phyloP scores from a whole-genome alignment of 2,888 invertebrate genomes.

The Amblyjoppa proteus region DNA sequence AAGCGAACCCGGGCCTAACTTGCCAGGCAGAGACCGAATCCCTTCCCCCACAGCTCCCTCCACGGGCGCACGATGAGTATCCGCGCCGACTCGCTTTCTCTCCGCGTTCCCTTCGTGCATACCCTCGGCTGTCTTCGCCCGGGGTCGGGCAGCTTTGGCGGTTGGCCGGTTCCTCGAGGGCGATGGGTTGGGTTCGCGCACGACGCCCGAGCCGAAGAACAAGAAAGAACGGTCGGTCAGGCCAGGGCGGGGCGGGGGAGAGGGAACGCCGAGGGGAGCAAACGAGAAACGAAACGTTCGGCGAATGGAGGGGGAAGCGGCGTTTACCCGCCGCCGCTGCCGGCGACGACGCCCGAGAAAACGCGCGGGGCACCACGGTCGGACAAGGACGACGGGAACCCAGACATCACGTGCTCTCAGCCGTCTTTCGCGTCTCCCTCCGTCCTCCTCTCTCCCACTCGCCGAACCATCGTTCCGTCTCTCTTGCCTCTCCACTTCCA shows the following conservation, averaged over 20 bases:
- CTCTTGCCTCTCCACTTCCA: constrained; percentile 4
- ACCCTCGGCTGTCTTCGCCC: not conserved
- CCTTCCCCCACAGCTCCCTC: not conserved
- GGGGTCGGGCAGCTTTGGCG: constrained; percentile 41
- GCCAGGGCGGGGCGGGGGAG: not conserved
- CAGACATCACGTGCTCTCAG: constrained; percentile 79
- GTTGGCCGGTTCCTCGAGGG: constrained; percentile 64
- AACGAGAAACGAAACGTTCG: constrained; percentile 22
- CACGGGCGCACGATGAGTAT: constrained; percentile 2
- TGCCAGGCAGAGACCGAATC: not conserved
- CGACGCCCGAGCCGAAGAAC: constrained; percentile 14
- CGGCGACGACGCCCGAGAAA: constrained; percentile 24
- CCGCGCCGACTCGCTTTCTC: not conserved
- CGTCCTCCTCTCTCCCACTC: constrained; percentile 42
- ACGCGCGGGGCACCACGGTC: constrained; percentile 22
- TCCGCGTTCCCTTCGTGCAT: not conserved
- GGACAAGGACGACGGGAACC: constrained; percentile 75
- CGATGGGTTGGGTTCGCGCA: constrained; percentile 32
- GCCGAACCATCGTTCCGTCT: constrained; percentile 19
- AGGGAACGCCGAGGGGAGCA: constrained; percentile 13
- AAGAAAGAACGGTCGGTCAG: not conserved
- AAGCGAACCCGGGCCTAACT: not conserved
- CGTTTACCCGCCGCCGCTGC: constrained; percentile 17
- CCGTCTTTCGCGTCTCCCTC: constrained; percentile 60
- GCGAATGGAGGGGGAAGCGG: not conserved